Percentiles rank a stretch among this genome's conserved stretches.
Evolutionary conservation across 2,113 vertebrate genomes (phyloP).

Genomic region (Oreochromis tanganicae): DNA sequence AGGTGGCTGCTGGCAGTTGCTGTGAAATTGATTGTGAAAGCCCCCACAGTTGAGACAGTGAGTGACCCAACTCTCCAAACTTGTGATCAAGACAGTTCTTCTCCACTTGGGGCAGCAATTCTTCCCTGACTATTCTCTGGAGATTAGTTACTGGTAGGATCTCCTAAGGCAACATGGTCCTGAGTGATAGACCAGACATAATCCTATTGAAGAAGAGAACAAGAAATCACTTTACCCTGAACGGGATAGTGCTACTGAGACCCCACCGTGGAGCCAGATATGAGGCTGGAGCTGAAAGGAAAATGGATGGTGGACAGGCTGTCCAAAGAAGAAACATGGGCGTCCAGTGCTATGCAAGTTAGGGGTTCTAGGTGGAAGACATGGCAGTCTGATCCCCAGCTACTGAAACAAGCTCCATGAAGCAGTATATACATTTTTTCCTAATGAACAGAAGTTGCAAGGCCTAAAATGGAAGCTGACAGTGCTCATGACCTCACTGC

Average conservation of each 20-base stretch:
- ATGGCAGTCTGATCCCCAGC: too few species aligned
- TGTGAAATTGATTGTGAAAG: not conserved
- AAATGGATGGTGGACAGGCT: rapidly evolving
- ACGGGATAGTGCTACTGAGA: rapidly evolving
- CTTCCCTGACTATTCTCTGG: not conserved
- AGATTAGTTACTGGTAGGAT: not conserved
- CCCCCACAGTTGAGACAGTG: not conserved
- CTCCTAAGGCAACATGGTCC: not conserved
- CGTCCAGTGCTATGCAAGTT: not conserved
- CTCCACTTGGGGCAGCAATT: not conserved
- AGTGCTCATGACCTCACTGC: too few species aligned
- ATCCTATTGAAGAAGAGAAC: not conserved
- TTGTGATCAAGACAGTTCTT: not conserved
- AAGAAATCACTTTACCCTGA: not conserved
- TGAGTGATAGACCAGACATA: not conserved
- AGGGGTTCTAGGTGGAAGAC: too few species aligned
- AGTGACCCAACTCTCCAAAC: not conserved
- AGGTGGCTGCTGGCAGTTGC: not conserved
- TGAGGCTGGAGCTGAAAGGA: not conserved
- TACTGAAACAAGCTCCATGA: too few species aligned
- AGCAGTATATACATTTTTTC: too few species aligned
- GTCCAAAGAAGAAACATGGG: not conserved
- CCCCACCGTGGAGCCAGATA: not conserved
- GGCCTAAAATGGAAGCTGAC: too few species aligned
- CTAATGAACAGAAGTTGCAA: too few species aligned